Evolutionary conservation across 2,888 invertebrate genomes (phyloP).

Genomic region (Agrochola circellaris): DNA sequence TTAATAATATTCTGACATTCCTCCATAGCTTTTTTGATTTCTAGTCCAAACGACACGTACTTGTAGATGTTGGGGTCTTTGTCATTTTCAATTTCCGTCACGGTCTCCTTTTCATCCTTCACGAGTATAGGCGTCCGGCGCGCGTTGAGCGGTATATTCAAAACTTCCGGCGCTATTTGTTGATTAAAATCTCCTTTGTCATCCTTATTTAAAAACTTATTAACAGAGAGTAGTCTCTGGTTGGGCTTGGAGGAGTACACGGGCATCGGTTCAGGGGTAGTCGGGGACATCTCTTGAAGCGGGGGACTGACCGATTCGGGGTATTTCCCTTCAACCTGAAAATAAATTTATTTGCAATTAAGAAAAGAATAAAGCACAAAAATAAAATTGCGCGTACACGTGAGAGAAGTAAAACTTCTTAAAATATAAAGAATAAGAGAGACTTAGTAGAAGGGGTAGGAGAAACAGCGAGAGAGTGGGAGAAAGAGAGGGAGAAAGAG

Average conservation of each 20-base stretch:
- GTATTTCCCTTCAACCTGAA: conserved; percentile 70
- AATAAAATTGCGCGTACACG: too few relatives aligned
- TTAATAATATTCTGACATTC: conserved; percentile 88
- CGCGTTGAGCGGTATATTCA: conserved; percentile 80
- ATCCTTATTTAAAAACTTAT: conserved; percentile 76
- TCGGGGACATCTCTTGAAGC: conserved; percentile 86
- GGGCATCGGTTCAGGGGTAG: conserved; percentile 79
- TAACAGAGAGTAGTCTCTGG: conserved; percentile 79
- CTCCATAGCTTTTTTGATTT: conserved; percentile 88
- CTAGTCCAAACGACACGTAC: conserved; percentile 84
- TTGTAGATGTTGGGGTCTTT: conserved; percentile 83
- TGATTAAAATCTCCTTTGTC: conserved; percentile 73
- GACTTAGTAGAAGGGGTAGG: too few relatives aligned
- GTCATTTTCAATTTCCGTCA: conserved; percentile 60
- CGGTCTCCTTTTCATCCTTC: conserved; percentile 70
- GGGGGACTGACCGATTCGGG: conserved; percentile 87
- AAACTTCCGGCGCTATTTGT: conserved; percentile 71
- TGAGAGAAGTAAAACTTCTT: too few relatives aligned
- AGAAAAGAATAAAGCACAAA: too few relatives aligned
- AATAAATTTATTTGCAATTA: neutral
- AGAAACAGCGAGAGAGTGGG: too few relatives aligned
- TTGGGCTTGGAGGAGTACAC: conserved; percentile 81
- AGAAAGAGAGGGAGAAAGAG: too few relatives aligned
- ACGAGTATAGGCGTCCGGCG: conserved; percentile 72
- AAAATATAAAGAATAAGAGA: too few relatives aligned